These are phyloP conservation scores for cattle (Bos taurus) DNA, from an alignment of 2,113 vertebrate genomes.

Conservation along the genomic window ARS-UCD2.0 NC_037343.1:36489001-36489500, in stretches of 20 bases:
- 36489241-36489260: background rate
- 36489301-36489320: background rate
- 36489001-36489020: background rate
- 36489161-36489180: background rate
- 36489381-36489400: background rate
- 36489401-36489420: too few relatives aligned
- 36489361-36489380: background rate
- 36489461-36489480: accelerated
- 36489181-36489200: background rate
- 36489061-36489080: background rate
- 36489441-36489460: background rate
- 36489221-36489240: background rate
- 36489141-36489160: background rate
- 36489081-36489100: background rate
- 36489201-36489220: background rate
- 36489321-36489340: background rate
- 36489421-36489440: background rate
- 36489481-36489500: background rate
- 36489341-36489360: background rate
- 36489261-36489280: background rate
- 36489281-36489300: background rate
- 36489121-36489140: background rate
- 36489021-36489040: background rate
- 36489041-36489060: background rate
- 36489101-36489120: background rate